Evolutionary conservation across 1,140 invertebrate species (phyloP).

Genomic region (Diorhabda sublineata): DNA sequence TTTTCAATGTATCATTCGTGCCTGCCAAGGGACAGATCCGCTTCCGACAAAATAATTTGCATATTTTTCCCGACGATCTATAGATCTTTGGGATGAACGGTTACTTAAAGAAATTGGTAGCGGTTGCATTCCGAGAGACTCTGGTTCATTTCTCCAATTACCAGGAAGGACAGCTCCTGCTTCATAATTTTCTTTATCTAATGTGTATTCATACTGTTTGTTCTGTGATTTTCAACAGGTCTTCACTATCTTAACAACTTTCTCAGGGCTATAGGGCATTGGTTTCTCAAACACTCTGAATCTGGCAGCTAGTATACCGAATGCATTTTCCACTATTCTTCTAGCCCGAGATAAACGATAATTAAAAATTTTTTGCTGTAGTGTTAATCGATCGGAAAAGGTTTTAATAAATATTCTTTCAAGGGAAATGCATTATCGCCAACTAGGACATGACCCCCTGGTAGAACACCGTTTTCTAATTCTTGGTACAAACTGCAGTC

Average conservation of each 20-base stretch:
- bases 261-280: not conserved
- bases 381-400: not conserved
- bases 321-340: not conserved
- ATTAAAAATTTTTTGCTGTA: not conserved
- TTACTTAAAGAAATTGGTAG: constrained; percentile 19
- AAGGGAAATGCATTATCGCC: constrained; percentile 15
- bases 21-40: not conserved
- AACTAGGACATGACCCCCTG: constrained; percentile 10
- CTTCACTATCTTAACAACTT: not conserved
- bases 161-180: not conserved
- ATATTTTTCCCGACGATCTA: constrained; percentile 19
- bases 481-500: constrained; percentile 3
- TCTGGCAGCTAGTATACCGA: not conserved
- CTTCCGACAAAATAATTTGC: constrained; percentile 14
- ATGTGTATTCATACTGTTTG: not conserved
- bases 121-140: constrained; percentile 15
- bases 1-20: not conserved
- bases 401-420: constrained; percentile 13
- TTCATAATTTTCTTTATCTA: not conserved
- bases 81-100: constrained; percentile 16
- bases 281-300: not conserved
- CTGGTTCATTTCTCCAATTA: constrained; percentile 7
- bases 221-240: not conserved
- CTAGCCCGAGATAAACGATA: no score
- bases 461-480: constrained; percentile 5